These are phyloP conservation scores for Dryobates pubescens DNA, from an alignment of 2,797 vertebrate genomes.

Conservation along the genomic window DNA sequence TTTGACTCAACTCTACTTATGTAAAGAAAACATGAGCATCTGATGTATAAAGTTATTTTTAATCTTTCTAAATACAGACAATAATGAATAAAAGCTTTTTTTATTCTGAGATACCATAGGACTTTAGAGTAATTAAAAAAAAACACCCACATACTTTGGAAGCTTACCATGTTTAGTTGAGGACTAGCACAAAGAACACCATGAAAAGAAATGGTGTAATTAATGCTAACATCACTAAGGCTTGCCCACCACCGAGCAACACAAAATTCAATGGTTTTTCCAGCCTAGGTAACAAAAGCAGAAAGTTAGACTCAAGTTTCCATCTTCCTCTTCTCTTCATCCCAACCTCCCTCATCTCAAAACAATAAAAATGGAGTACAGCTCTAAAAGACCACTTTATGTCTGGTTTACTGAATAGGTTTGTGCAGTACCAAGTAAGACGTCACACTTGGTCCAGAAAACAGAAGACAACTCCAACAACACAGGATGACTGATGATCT, in stretches of 20 bases:
- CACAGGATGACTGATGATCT: not conserved
- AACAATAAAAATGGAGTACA: not conserved
- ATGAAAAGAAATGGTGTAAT: slow-evolving; percentile 94
- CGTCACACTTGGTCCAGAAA: not conserved
- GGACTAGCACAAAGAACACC: slow-evolving; percentile 88
- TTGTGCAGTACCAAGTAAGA: not conserved
- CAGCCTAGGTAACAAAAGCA: slow-evolving; percentile 79
- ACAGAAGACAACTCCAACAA: not conserved
- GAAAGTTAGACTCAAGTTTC: not conserved
- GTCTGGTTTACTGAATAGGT: not conserved
- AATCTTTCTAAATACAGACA: not conserved
- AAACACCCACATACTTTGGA: not conserved
- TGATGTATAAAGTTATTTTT: not conserved
- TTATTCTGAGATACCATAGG: not conserved
- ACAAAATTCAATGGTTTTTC: slow-evolving; percentile 92
- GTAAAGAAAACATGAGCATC: not conserved
- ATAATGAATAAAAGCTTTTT: not conserved
- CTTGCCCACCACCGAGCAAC: slow-evolving; percentile 99
- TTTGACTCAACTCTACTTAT: not conserved
- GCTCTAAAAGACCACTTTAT: not conserved
- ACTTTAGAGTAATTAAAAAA: not conserved
- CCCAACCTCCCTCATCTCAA: not conserved
- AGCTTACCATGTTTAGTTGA: slow-evolving; percentile 93
- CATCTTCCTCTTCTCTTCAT: not conserved
- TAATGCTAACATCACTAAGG: slow-evolving; percentile 92